phyloP scores from a whole-genome alignment of 2,797 vertebrate genomes.

The Linurgus olivaceus region DNA sequence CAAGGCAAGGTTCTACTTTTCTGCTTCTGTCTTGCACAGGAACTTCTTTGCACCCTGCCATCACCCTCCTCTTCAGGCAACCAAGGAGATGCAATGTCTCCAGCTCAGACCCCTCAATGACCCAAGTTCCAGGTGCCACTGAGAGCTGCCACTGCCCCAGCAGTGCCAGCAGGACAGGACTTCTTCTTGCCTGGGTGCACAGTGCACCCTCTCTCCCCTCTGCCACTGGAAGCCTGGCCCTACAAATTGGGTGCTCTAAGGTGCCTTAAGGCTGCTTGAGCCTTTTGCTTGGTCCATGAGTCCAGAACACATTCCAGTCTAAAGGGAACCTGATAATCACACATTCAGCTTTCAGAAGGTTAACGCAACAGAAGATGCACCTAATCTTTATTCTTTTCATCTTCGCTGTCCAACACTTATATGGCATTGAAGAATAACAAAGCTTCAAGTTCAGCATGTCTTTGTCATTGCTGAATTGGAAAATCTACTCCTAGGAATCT shows the following conservation, averaged over 20 bases:
- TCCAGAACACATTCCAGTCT: not conserved
- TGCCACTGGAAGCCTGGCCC: not conserved
- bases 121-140: not conserved
- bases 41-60: not conserved
- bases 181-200: not conserved
- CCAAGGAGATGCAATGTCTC: not conserved
- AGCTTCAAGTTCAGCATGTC: not conserved
- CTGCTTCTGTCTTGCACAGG: not conserved
- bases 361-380: not conserved
- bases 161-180: not conserved
- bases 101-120: fast-evolving
- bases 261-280: not conserved
- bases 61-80: not conserved
- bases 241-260: not conserved
- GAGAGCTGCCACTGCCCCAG: not conserved
- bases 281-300: not conserved
- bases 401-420: not conserved
- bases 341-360: not conserved
- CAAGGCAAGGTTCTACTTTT: not conserved
- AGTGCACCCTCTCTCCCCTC: not conserved
- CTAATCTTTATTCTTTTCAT: not conserved
- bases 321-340: not conserved
- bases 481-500: not conserved
- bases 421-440: not conserved
- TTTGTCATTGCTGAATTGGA: not conserved